phyloP scores from a whole-genome alignment of 2,113 vertebrate genomes.

The Halichoerus grypus region DNA sequence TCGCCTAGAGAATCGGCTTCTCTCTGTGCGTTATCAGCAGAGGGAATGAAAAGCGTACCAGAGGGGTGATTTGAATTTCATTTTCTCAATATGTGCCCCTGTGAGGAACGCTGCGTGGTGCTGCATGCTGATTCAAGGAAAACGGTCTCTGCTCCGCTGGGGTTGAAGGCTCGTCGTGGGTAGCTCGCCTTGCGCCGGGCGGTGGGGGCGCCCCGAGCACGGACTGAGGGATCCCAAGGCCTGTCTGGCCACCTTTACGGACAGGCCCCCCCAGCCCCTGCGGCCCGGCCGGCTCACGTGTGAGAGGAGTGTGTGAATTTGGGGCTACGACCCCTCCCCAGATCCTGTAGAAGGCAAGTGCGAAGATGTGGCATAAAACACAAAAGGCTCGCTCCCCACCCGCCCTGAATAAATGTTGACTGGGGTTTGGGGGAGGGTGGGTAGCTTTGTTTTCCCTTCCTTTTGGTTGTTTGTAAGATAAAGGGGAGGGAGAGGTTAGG shows the following conservation, averaged over 20 bases:
- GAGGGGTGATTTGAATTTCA: constrained; percentile 75
- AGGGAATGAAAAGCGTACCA: constrained; percentile 42
- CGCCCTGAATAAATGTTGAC: constrained; percentile 16
- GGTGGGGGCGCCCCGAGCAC: background rate
- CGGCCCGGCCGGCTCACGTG: background rate
- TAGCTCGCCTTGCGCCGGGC: constrained; percentile 29
- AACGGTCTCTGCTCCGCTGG: constrained; percentile 7
- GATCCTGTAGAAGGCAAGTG: constrained; percentile 16
- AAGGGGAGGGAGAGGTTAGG: background rate
- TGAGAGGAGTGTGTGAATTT: background rate
- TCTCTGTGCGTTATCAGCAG: constrained; percentile 33
- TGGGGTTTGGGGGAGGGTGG: background rate
- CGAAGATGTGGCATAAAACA: constrained; percentile 40
- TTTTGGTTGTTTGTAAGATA: constrained; percentile 58
- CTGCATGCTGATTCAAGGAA: constrained; percentile 73
- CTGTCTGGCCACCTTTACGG: background rate
- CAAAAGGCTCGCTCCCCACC: background rate
- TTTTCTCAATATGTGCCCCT: constrained; percentile 65
- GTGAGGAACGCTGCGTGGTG: background rate
- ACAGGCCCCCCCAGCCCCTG: background rate
- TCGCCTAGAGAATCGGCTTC: background rate
- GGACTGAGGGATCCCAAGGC: background rate
- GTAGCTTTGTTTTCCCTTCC: constrained; percentile 34
- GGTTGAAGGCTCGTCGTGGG: constrained; percentile 5
- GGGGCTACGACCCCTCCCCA: background rate